These are phyloP conservation scores for Metallyticus violacea DNA, from an alignment of 2,888 invertebrate species.

Conservation along the genomic window DNA sequence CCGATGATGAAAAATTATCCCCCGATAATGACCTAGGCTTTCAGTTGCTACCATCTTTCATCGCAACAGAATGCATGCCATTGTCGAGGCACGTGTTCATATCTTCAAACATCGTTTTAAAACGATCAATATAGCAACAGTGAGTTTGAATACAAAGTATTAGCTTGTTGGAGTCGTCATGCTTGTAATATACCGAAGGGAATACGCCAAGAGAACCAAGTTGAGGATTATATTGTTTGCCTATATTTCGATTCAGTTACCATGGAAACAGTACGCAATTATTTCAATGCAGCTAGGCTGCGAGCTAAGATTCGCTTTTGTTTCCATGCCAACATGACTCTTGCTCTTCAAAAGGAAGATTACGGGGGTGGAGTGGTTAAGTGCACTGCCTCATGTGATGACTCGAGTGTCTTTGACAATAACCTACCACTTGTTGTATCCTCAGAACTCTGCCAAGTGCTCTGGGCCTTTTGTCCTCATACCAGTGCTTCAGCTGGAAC, in stretches of 20 bases:
- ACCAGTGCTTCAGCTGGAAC: neutral
- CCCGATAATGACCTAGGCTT: neutral
- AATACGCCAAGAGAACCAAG: no score
- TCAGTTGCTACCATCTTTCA: neutral
- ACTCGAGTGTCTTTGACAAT: neutral
- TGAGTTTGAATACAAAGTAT: neutral
- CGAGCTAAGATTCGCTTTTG: neutral
- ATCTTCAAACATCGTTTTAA: no score
- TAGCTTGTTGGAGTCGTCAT: no score
- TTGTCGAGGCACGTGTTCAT: neutral
- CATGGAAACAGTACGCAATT: neutral
- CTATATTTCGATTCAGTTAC: neutral
- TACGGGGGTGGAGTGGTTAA: neutral
- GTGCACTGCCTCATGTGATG: neutral
- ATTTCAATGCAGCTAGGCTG: neutral
- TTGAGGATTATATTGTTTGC: neutral
- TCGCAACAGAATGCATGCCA: neutral
- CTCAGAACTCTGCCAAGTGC: neutral
- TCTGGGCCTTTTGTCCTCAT: neutral
- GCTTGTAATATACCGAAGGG: no score
- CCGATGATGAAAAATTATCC: neutral
- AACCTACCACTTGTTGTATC: neutral
- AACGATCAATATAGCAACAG: neutral
- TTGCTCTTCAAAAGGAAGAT: neutral
- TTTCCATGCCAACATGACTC: neutral